Base-by-base conservation (phyloP, 1,140 invertebrate genomes). In the Drosophila azteca region DNA sequence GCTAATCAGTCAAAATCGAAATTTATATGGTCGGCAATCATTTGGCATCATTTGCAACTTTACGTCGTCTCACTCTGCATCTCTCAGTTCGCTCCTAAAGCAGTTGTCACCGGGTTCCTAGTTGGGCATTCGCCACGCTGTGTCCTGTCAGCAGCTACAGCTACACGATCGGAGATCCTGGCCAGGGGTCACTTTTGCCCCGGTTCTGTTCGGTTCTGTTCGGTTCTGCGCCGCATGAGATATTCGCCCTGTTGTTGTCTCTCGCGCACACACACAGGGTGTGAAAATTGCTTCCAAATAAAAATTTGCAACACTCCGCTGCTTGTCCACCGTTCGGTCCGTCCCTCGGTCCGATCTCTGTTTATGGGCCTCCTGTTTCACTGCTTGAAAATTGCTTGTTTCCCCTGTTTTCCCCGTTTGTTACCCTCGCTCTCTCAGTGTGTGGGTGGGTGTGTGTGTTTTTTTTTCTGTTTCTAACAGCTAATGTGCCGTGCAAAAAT, bases 251-350 rank as follows among this genome's bases (percentile, higher is more conserved):
- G 57, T 75, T 64, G 45, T 68, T 55, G 51, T 52, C 54, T 52
- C 54, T 39, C 58, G 57, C 53, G 61, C 72, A 35, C 31, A 35
- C 31, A 35, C 31, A 35, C 31, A 85, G 83, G 83, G 83, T 89
- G 83, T 88, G 83, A 88, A 88, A 88, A 88, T 88, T 88, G 84
- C 84, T 88, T 88, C 83, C 84, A 89, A 88, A 88, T 88, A 88
- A 88, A 89, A 88, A 89, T 88, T 88, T 88, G 83, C 83, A 83
- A 88, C 83, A 85, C 82, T 77, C 51, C 55, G 60, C 51, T 31
- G 17, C 24, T 29, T 0, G 31, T 11, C 31, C 31, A 11, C 31
- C 11, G 31, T 35, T 9, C 31, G 31, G 31, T 35, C 31, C 31
- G 31, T 35, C 7, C 31, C 8, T 9, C 31, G 8, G 3, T 35